Conservation (phyloP, 2,113 vertebrate genomes). For the Paratilapia polleni region DNA sequence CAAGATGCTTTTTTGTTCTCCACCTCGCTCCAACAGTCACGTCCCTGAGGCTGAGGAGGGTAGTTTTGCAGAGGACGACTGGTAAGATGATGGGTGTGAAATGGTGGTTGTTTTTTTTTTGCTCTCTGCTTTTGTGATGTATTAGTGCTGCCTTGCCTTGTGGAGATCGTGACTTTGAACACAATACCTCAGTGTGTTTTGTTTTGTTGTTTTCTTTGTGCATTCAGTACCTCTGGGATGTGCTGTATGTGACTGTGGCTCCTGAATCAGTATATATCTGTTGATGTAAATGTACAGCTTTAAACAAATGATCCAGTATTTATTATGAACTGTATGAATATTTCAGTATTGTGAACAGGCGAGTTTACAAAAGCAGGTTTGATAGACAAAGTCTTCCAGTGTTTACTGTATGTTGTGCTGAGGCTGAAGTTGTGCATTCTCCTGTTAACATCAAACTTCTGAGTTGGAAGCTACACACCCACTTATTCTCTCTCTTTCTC, state of each 20-base stretch:
- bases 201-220: slow-evolving; percentile 37
- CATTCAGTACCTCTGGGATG: slow-evolving; percentile 32
- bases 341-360: neutral
- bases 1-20: slow-evolving; percentile 65
- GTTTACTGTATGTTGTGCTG: slow-evolving; percentile 12
- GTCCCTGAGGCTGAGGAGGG: slow-evolving; percentile 91
- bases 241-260: slow-evolving; percentile 52
- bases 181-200: slow-evolving; percentile 39
- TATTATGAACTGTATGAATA: neutral
- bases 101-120: slow-evolving; percentile 39
- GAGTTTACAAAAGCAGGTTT: neutral
- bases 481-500: neutral
- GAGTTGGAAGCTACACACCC: slow-evolving; percentile 8
- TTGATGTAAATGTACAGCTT: slow-evolving; percentile 4
- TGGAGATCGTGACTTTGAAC: slow-evolving; percentile 63
- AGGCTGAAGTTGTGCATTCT: slow-evolving; percentile 19
- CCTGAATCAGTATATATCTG: slow-evolving; percentile 16
- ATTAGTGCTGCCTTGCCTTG: slow-evolving; percentile 72
- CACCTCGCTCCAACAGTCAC: slow-evolving; percentile 87
- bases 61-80: slow-evolving; percentile 91
- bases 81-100: slow-evolving; percentile 85
- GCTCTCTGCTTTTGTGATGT: slow-evolving; percentile 73
- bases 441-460: slow-evolving; percentile 22
- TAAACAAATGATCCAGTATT: neutral
- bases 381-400: neutral